Percentiles rank a stretch among this genome's conserved stretches.
Evolutionary conservation across 2,797 vertebrate species (phyloP).

Genomic region (Etheostoma nigrum): DNA sequence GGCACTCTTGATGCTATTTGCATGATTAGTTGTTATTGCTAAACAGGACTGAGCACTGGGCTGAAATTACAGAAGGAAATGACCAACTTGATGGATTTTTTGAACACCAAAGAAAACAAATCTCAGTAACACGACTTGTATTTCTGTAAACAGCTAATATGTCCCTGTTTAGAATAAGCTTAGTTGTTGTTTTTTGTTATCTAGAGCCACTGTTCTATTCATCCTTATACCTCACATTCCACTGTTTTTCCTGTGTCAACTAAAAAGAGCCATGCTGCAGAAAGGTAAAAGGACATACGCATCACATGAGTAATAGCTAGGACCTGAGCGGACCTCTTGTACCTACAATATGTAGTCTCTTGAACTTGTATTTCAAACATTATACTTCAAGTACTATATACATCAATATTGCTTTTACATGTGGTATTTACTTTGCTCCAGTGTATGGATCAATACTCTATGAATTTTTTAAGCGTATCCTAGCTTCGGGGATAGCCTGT

Average conservation of each 20-base stretch:
- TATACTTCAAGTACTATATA: slow-evolving; percentile 59
- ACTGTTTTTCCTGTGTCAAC: not conserved
- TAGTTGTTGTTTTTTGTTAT: not conserved
- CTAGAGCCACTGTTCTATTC: not conserved
- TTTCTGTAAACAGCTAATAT: slow-evolving; percentile 36
- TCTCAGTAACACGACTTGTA: slow-evolving; percentile 1
- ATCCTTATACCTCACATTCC: not conserved
- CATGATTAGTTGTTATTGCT: slow-evolving; percentile 76
- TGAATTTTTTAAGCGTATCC: slow-evolving; percentile 83
- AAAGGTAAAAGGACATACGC: slow-evolving; percentile 26
- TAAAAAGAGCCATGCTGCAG: not conserved
- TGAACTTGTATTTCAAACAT: slow-evolving; percentile 66
- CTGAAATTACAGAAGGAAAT: slow-evolving; percentile 61
- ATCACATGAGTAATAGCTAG: slow-evolving; percentile 33
- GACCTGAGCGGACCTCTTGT: slow-evolving; percentile 25
- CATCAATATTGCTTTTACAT: slow-evolving; percentile 67
- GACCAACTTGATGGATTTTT: slow-evolving; percentile 32
- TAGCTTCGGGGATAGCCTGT: slow-evolving; percentile 56
- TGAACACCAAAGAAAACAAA: slow-evolving; percentile 11
- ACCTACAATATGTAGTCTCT: slow-evolving; percentile 38
- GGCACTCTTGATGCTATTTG: slow-evolving; percentile 70
- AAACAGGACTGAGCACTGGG: slow-evolving; percentile 48
- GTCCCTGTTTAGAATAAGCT: slow-evolving; percentile 14
- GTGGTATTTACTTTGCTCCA: slow-evolving; percentile 75
- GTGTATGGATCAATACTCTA: slow-evolving; percentile 83